Evolutionary conservation across 1,140 invertebrate species (phyloP), one percentile per base, ranked within the genome.

Genomic region (Hyles vespertilio): DNA sequence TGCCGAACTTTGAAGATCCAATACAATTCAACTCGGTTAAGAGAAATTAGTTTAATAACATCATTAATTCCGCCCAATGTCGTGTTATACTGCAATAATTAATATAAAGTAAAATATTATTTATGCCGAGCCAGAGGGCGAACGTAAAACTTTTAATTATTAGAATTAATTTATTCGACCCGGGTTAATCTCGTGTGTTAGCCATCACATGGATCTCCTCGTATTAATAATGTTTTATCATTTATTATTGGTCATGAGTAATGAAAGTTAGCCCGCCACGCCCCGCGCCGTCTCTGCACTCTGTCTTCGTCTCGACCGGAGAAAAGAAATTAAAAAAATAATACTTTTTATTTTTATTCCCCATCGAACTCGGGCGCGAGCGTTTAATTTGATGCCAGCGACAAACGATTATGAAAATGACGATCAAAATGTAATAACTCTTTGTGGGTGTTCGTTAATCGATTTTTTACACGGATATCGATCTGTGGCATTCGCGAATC

Each of bases 151-250:
- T 74, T 85, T 80, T 84, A 88, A 88, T 86, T 80, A 85, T 75
- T 79, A 72, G 76, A 84, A 86, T 86, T 86, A 85, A 87, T 85
- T 84, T 82, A 82, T 84, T 77, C 76, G 65, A 70, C 64, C 63
- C 67, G 59, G 71, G 75, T 82, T 80, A 78, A 79, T 79, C 77
- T 74, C 66, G 69, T 67, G 68, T 69, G 75, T 71, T 74, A 70
- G 73, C 70, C 64, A 72, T 68, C 83, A 82, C 81, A 72, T 67
- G 77, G 84, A 85, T 86, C 77, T 74, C 69, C 56, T 70, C 68
- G 79, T 81, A 87, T 87, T 89, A 89, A 89, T 89, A 89, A 89
- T 89, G 86, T 89, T 89, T 89, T 89, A 89, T 89, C 86, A 89
- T 89, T 89, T 89, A 87, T 89, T 86, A 88, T 77, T 75, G 71